Conservation (phyloP, 2,113 vertebrate species). For the Jacana jacana region DNA sequence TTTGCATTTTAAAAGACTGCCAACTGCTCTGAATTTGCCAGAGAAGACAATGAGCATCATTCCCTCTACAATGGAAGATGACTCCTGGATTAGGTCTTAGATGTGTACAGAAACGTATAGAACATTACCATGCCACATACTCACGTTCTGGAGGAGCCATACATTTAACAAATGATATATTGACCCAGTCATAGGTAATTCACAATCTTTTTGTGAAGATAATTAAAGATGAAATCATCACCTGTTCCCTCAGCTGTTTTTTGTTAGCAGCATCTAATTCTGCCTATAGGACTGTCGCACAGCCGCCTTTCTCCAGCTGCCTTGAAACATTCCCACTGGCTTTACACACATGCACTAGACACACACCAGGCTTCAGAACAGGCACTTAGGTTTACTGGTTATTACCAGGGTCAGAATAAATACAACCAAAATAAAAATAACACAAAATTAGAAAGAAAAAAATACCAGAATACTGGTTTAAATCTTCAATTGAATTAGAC, state of each 20-base stretch:
- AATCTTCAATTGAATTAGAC: neutral
- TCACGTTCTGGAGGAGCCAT: neutral
- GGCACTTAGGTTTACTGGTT: neutral
- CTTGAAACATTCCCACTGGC: neutral
- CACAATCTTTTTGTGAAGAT: neutral
- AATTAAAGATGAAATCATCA: neutral
- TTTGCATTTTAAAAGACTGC: neutral
- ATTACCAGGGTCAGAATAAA: neutral
- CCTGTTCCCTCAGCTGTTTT: neutral
- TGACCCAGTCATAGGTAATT: neutral
- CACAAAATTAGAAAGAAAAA: neutral
- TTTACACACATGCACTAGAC: neutral
- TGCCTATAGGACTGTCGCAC: neutral
- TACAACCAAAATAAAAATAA: neutral
- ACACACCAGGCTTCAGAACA: neutral
- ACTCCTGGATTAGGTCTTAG: neutral
- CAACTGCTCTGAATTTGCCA: neutral
- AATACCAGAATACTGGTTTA: neutral
- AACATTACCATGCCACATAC: neutral
- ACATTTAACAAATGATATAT: neutral
- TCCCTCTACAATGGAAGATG: neutral
- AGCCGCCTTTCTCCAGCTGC: neutral
- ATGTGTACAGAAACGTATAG: neutral
- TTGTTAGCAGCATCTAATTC: neutral
- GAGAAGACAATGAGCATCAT: neutral